Evolutionary conservation across 1,140 invertebrate genomes (phyloP), one percentile per base, ranked within the genome.

Genomic region (Brachionus asplanchnoidis): DNA sequence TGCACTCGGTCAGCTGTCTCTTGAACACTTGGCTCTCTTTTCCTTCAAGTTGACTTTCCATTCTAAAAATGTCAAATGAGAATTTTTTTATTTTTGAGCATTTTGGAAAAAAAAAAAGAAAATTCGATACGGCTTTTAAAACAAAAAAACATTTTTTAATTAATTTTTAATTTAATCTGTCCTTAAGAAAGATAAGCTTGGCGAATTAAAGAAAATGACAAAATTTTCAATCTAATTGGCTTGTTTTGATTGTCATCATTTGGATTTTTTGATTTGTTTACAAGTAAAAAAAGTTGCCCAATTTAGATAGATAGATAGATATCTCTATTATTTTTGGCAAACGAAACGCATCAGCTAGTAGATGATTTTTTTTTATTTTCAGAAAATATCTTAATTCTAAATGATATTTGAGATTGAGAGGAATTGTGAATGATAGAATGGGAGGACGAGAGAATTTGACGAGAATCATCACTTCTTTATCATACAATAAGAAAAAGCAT

Each of bases 381-480:
- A 20, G n/a, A 73, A 73, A 73, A 73, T 42, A 73, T 73, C 68
- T 73, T 73, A 73, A 73, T 73, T 73, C 68, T 73, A 42, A 73
- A 42, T 42, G 32, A 73, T 44, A 12, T 17, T 42, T 73, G 32
- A n/a, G 40, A 40, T 73, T 68, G 11, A 12, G 68, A 73, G 40
- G 40, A 17, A 40, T 73, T 46, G 32, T 40, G 68, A 73, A 40
- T 20, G 40, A 36, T 6, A 0, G 32, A 40, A 73, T 17, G 68
- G 53, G 36, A 73, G 36, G 28, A 42, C 17, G 14, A 73, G 68
- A 17, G 66, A 32, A 40, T 68, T 42, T n/a, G 68, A 73, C 32
- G 6, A 42, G 36, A 73, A 73, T 73, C 36, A 73, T 73, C 68
- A 77, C 46, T 28, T 46, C 50, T 17, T 32, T 6, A 42, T 9